A percentile compares a stretch with the other conserved stretches of the same genome.
phyloP scores from a whole-genome alignment of 2,113 vertebrate genomes.

The Lipophrys pholis region DNA sequence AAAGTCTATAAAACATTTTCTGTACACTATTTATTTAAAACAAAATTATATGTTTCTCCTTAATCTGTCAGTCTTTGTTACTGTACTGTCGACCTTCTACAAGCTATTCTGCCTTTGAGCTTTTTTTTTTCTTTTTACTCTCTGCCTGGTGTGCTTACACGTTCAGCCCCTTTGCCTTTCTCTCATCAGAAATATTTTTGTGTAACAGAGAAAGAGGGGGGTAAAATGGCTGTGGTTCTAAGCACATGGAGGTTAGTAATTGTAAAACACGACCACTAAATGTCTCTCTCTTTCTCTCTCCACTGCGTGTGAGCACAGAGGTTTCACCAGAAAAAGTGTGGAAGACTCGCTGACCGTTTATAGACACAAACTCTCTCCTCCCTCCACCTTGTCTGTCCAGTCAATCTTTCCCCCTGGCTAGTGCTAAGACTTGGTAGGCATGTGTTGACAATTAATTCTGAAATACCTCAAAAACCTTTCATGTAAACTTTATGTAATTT shows the following conservation, averaged over 20 bases:
- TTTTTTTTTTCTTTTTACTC: conserved; percentile 12
- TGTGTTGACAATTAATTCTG: conserved; percentile 99
- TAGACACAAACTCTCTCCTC: conserved; percentile 67
- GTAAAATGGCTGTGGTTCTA: conserved; percentile 57
- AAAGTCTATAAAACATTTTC: conserved; percentile 83
- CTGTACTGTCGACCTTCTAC: conserved; percentile 57
- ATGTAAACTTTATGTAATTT: conserved; percentile 99
- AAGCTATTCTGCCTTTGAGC: conserved; percentile 52
- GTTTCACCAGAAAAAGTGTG: conserved; percentile 69
- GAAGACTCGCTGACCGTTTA: conserved; percentile 67
- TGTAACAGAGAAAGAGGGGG: conserved; percentile 79
- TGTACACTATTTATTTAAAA: conserved; percentile 81
- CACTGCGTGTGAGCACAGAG: conserved; percentile 74
- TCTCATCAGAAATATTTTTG: conserved; percentile 85
- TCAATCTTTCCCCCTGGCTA: conserved; percentile 79
- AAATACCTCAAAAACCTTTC: conserved; percentile 99
- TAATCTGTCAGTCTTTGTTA: conserved; percentile 74
- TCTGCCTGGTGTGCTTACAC: conserved; percentile 50
- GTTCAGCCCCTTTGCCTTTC: conserved; percentile 66
- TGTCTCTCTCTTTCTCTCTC: conserved; percentile 56
- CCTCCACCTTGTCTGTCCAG: conserved; percentile 74
- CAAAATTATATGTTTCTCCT: conserved; percentile 76
- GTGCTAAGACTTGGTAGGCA: conserved; percentile 92
- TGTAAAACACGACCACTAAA: conserved; percentile 41
- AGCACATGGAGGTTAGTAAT: background rate